Percentiles rank a stretch among this genome's conserved stretches.
These are phyloP conservation scores for Drosophila arizonae DNA, from an alignment of 1,140 invertebrate genomes.

Conservation along the genomic window DNA sequence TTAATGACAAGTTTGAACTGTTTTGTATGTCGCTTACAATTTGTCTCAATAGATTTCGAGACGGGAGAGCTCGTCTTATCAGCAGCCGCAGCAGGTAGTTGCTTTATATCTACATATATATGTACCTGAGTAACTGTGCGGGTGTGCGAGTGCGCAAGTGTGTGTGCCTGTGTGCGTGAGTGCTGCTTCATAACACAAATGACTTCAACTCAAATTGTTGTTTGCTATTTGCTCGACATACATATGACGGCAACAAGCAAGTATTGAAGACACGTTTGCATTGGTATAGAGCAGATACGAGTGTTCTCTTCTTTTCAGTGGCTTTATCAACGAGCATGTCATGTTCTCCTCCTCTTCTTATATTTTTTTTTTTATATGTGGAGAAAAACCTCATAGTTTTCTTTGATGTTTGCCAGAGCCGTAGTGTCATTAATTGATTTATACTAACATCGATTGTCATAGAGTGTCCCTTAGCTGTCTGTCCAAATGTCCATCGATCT, in stretches of 20 bases:
- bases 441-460: slow-evolving; percentile 52
- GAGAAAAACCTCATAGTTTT: slow-evolving; percentile 66
- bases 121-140: neutral
- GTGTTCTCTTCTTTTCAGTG: slow-evolving; percentile 2
- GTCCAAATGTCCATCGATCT: neutral
- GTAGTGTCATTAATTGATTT: slow-evolving; percentile 73
- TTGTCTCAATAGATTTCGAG: slow-evolving; percentile 70
- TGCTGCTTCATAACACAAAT: slow-evolving; percentile 42
- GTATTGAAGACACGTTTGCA: slow-evolving; percentile 43
- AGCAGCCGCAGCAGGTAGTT: slow-evolving; percentile 54
- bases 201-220: slow-evolving; percentile 49
- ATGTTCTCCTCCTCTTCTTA: slow-evolving; percentile 6
- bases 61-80: slow-evolving; percentile 53
- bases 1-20: slow-evolving; percentile 24
- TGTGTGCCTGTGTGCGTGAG: slow-evolving; percentile 1
- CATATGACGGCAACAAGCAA: slow-evolving; percentile 17
- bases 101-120: neutral
- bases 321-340: slow-evolving; percentile 57
- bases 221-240: slow-evolving; percentile 55
- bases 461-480: slow-evolving; percentile 19
- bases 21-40: slow-evolving; percentile 47
- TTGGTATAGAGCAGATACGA: slow-evolving; percentile 15
- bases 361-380: slow-evolving; percentile 30
- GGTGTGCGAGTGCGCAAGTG: neutral
- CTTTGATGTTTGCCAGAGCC: slow-evolving; percentile 72